These are phyloP conservation scores for Ophion ventricosus DNA, from an alignment of 2,888 invertebrate species.

Conservation along the genomic window DNA sequence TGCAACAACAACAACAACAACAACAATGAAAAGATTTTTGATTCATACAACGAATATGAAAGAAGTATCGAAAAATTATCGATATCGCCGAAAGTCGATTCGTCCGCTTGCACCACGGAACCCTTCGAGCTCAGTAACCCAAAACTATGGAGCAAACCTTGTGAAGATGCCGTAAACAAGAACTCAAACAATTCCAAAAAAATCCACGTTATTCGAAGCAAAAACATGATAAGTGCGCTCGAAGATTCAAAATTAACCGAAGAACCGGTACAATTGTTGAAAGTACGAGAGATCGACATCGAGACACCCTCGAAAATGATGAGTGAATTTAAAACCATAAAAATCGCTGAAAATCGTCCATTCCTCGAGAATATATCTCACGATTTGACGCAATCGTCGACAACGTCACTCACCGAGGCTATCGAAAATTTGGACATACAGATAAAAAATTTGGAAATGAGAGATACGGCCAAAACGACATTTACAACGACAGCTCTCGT, in stretches of 20 bases:
- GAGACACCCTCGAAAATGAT: conserved; percentile 25
- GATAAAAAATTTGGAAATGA: conserved; percentile 57
- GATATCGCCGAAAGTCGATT: not conserved
- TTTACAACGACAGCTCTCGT: not conserved
- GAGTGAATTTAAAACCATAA: conserved; percentile 10
- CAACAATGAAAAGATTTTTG: conserved; percentile 2
- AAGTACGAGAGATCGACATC: conserved; percentile 14
- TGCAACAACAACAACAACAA: conserved; percentile 1
- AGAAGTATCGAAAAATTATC: conserved; percentile 35
- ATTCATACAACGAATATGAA: conserved; percentile 1
- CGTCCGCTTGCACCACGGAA: not conserved
- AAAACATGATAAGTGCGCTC: not conserved
- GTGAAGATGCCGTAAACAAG: conserved; percentile 15
- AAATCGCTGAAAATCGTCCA: conserved; percentile 26
- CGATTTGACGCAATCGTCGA: conserved; percentile 32
- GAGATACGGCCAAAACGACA: not conserved
- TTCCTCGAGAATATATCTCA: not conserved
- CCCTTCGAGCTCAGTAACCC: conserved; percentile 32
- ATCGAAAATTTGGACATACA: conserved; percentile 62
- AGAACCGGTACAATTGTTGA: not conserved
- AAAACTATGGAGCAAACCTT: conserved; percentile 19
- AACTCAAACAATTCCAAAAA: not conserved
- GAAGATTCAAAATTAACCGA: not conserved
- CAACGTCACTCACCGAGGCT: conserved; percentile 50
- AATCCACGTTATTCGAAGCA: not conserved